phyloP scores from a whole-genome alignment of 2,797 vertebrate species.

The Takifugu ocellatus region DNA sequence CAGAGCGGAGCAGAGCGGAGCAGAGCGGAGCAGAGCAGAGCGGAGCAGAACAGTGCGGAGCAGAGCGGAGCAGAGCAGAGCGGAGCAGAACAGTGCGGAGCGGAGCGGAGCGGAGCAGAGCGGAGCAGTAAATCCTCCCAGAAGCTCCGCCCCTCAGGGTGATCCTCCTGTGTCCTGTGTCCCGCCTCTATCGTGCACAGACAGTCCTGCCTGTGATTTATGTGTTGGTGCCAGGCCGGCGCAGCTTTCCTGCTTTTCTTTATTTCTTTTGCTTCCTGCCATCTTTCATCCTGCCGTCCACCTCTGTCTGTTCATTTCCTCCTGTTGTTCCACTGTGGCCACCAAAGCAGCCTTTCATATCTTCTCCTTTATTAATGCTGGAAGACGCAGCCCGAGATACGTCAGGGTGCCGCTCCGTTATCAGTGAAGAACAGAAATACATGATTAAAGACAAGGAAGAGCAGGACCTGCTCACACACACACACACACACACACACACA shows the following conservation, averaged over 20 bases:
- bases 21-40: too few species aligned
- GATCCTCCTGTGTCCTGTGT: slow-evolving; percentile 73
- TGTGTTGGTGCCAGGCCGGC: slow-evolving; percentile 43
- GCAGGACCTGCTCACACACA: too few species aligned
- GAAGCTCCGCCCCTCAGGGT: slow-evolving; percentile 3
- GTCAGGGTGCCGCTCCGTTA: background rate
- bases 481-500: too few species aligned
- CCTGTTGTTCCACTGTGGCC: slow-evolving; percentile 6
- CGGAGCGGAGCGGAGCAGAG: too few species aligned
- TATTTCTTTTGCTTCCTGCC: slow-evolving; percentile 33
- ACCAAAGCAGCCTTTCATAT: slow-evolving; percentile 8
- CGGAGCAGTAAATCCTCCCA: too few species aligned
- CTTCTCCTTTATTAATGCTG: slow-evolving; percentile 29
- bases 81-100: too few species aligned
- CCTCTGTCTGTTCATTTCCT: slow-evolving; percentile 37
- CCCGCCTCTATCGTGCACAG: slow-evolving; percentile 73
- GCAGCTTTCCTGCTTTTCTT: slow-evolving; percentile 9
- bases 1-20: too few species aligned
- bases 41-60: too few species aligned
- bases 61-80: too few species aligned
- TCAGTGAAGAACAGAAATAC: background rate
- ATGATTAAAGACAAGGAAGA: background rate
- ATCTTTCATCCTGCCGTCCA: slow-evolving; percentile 31
- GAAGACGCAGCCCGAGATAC: background rate
- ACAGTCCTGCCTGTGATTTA: slow-evolving; percentile 71